Evolutionary conservation across 2,797 vertebrate genomes (phyloP).

Genomic region (Lutjanus campechanus): DNA sequence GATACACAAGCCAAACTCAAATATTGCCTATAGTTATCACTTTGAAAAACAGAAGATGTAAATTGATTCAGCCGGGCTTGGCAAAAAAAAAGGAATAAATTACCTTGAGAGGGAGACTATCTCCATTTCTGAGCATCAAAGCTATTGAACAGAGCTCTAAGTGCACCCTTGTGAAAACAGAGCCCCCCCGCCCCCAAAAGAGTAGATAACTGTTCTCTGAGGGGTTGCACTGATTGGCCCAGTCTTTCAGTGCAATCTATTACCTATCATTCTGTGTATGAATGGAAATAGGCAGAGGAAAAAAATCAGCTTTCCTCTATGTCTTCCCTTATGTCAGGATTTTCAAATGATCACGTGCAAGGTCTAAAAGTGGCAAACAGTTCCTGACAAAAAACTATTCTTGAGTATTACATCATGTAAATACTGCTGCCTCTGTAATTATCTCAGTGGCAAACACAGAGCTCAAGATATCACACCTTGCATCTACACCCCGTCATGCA

Average conservation of each 20-base stretch:
- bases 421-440: constrained; percentile 1
- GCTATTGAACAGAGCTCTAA: constrained; percentile 47
- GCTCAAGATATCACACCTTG: constrained; percentile 32
- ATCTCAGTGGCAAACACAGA: constrained; percentile 27
- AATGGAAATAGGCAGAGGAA: constrained; percentile 3
- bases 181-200: constrained; percentile 32
- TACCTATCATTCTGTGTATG: background rate
- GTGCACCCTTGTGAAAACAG: constrained; percentile 49
- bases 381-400: constrained; percentile 4
- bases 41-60: constrained; percentile 44
- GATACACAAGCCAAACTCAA: constrained; percentile 20
- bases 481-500: constrained; percentile 27
- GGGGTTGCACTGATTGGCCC: constrained; percentile 31
- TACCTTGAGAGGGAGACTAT: constrained; percentile 36
- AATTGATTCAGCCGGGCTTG: constrained; percentile 53
- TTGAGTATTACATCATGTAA: background rate
- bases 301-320: constrained; percentile 10
- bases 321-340: background rate
- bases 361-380: background rate
- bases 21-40: constrained; percentile 37
- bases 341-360: background rate
- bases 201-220: constrained; percentile 29
- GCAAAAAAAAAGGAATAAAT: constrained; percentile 38
- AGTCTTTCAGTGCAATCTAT: constrained; percentile 12
- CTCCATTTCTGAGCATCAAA: constrained; percentile 52